A percentile compares a stretch with the other conserved stretches of the same genome.
Conservation (phyloP, 1,140 invertebrate species). For the Drosophila saltans region DNA sequence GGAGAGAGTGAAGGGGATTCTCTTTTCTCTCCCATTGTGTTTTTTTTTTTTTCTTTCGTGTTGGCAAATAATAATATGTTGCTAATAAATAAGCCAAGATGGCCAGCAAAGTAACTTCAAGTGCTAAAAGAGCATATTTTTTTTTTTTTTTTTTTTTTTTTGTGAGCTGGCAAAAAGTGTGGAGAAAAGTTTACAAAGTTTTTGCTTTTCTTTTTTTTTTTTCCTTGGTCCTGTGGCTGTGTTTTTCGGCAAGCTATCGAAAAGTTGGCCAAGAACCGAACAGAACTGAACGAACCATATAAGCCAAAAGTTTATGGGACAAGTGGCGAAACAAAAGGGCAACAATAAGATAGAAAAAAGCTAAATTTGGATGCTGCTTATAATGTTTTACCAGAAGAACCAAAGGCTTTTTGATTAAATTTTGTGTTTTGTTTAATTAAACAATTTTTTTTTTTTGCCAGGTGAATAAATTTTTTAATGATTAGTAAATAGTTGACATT, state of each 20-base stretch:
- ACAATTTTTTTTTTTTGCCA: neutral
- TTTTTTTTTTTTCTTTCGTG: slow-evolving; percentile 28
- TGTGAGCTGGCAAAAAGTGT: neutral
- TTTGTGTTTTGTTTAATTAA: neutral
- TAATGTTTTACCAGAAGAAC: neutral
- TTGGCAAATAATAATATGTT: slow-evolving; percentile 72
- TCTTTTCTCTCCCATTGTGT: neutral
- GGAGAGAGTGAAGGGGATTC: no score
- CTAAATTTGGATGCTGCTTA: neutral
- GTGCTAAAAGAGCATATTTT: slow-evolving; percentile 22
- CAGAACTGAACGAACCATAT: slow-evolving; percentile 5
- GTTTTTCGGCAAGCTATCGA: slow-evolving; percentile 29
- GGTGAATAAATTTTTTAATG: neutral
- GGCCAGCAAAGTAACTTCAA: slow-evolving; percentile 11
- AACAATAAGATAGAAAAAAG: neutral
- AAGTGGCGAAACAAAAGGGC: neutral
- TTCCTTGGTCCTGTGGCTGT: neutral
- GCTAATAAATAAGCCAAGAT: slow-evolving; percentile 68
- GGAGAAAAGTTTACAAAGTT: slow-evolving; percentile 62
- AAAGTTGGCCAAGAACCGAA: slow-evolving; percentile 45
- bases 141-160: slow-evolving; percentile 25
- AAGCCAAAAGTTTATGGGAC: slow-evolving; percentile 5
- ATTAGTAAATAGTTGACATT: no score
- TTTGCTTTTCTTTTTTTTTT: neutral
- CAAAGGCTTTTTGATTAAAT: neutral